Evolutionary conservation across 2,888 invertebrate species (phyloP).

Genomic region (Rhingia campestris): DNA sequence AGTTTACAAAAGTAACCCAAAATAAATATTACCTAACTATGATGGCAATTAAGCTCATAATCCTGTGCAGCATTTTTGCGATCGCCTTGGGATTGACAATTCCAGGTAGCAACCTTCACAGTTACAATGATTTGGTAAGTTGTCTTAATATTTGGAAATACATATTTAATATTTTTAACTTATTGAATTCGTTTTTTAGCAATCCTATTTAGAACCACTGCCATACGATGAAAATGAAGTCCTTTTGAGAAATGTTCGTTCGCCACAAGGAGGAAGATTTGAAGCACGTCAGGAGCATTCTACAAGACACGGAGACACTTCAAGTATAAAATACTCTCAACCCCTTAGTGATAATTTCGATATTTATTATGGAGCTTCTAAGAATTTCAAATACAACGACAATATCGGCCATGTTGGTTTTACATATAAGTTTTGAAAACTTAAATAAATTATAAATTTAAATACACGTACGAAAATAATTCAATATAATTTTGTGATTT

Average conservation of each 20-base stretch:
- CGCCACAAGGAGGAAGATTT: constrained; percentile 30
- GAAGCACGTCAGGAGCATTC: constrained; percentile 16
- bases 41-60: constrained; percentile 28
- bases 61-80: constrained; percentile 44
- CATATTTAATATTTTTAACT: neutral
- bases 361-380: constrained; percentile 16
- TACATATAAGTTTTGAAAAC: constrained; percentile 18
- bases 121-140: constrained; percentile 5
- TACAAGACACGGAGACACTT: constrained; percentile 4
- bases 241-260: constrained; percentile 28
- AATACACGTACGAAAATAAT: neutral
- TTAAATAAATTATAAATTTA: neutral
- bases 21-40: neutral
- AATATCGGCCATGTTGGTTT: constrained; percentile 33
- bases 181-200: neutral
- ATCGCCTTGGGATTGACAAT: constrained; percentile 28
- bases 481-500: too few relatives aligned
- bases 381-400: constrained; percentile 48
- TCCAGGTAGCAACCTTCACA: neutral
- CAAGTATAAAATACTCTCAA: constrained; percentile 33
- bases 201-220: neutral
- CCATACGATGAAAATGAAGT: neutral
- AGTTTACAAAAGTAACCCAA: neutral
- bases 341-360: constrained; percentile 29
- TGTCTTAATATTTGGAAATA: too few relatives aligned